Evolutionary conservation across 2,113 vertebrate genomes (phyloP), one percentile per base, ranked within the genome.

Genomic region (Sorex fumeus): DNA sequence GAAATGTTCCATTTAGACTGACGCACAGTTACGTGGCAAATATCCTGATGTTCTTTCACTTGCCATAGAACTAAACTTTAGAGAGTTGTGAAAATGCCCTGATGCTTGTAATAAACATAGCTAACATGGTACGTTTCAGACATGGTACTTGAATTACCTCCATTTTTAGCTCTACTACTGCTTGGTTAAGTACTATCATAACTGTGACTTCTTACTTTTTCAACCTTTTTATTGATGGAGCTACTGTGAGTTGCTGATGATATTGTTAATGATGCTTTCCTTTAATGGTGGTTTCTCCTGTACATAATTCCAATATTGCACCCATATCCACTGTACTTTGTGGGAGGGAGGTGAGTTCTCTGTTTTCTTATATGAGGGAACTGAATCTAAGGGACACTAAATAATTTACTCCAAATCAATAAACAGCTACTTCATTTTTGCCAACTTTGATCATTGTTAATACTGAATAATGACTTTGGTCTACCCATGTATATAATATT

Each of bases 1-100:
- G 96, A 96, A 95, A 93, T 80, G 90, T 96, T 94, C 94, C 91
- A 93, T 94, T 93, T 72, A 84, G 87, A 32, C 75, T 95, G 96
- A 96, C 19, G 36, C 91, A 96, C 62, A 40, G 18, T 90, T 87
- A 87, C 6, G 50, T 95, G 94, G 87, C 79, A 84, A 91, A 84
- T 70, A 34, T 23, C 88, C 69, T 74, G 3, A 75, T 30, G 72
- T 70, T 92, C 95, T 86, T 77, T 72, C 21, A 11, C 91, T 91
- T 93, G 83, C 91, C 87, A 66, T 23, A 10, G 0, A 4, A 72
- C 67, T 79, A 40, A 77, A 78, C 64, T 81, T 80, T 21, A 90
- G 40, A 43, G 50, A 92, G 45, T n/a, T 74, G 57, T 30, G 47
- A 84, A 92, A 89, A 40, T 32, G 15, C 70, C n/a, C 40, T 43